Evolutionary conservation across 2,888 invertebrate species (phyloP), one percentile per base, ranked within the genome.

Genomic region (Heliconius hortense): DNA sequence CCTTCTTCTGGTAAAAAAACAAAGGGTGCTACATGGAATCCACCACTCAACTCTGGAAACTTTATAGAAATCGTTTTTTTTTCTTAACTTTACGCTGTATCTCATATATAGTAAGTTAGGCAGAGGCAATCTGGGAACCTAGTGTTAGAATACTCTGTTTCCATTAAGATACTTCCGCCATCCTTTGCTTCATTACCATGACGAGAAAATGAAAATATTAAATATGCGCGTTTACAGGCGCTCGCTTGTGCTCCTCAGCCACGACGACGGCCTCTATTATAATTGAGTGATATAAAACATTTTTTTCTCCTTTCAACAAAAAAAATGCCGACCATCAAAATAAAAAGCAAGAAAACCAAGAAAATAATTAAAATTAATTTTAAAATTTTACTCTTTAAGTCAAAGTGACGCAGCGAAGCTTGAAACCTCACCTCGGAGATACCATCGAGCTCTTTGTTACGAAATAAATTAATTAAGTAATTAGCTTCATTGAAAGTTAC

Each of bases 391-490:
- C 31, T 53, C 68, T 11, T 21, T 31, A 69, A 69, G 28, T 53
- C 53, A 31, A 68, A 53, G 68, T 53, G 28, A n/a, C 68, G n/a
- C 68, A 69, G 53, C 53, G 68, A 69, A 69, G 68, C 68, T 53
- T 69, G 68, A 28, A 69, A 69, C 68, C 53, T 24, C 66, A 66
- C 66, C 66, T 43, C 43, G 18, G 66, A 66, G 66, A 66, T 66
- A 66, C 39, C 43, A 43, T 43, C 66, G 15, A 15, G 39, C 66
- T 39, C 66, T 66, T 43, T 43, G 66, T 43, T 43, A 66, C 66
- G 39, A 39, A 24, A 66, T 66, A 66, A 66, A 66, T 66, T 43
- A 66, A 66, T 66, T 39, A 66, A 39, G 8, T 66, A 66, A 66
- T 66, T 43, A 66, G 66, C 39, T 39, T 39, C 24, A 39, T 66